Evolutionary conservation across 1,140 invertebrate genomes (phyloP), one percentile per base, ranked within the genome.

Genomic region (Magallana angulata): DNA sequence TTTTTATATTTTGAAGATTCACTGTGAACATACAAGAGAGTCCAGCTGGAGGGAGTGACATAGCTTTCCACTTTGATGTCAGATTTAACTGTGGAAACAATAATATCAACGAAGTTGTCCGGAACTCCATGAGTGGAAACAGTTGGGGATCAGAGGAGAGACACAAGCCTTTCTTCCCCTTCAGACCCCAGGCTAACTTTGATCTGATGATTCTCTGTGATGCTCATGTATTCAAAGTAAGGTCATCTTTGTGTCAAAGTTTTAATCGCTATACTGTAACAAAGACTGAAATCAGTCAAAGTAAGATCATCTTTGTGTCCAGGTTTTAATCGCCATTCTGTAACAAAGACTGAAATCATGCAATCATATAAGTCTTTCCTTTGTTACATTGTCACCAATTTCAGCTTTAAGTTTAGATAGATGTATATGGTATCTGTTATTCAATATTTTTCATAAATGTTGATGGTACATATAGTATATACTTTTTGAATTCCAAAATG

Each of bases 101-200:
- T 24, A 24, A 24, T 62, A 84, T 89, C 7, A 93, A 94, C 36
- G 91, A 92, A 12, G 91, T 97, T 9, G 97, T 98, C 3, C 95
- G 97, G 11, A 98, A 97, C 94, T 96, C 96, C 36, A 96, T 96
- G 95, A 95, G 95, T 86, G 96, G 96, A 90, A 96, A 96, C 0
- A 96, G 95, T 89, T 98, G 97, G 97, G 96, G 97, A 18, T 93
- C 95, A 7, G 97, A 98, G 95, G 97, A 97, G 91, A 95, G 96
- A 90, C 95, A 96, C 87, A 96, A 96, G 12, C 95, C 94, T 24
- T 90, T 87, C 83, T 96, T 97, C 91, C 96, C 96, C 2, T 96
- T 98, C 87, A 94, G 95, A 62, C 96, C 96, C 7, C 97, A 97
- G 7, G 96, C 96, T 85, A 96, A 96, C 90, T 98, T 97, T 91